Base-by-base conservation (phyloP, 1,140 invertebrate genomes). In the Acromyrmex echinatior region DNA sequence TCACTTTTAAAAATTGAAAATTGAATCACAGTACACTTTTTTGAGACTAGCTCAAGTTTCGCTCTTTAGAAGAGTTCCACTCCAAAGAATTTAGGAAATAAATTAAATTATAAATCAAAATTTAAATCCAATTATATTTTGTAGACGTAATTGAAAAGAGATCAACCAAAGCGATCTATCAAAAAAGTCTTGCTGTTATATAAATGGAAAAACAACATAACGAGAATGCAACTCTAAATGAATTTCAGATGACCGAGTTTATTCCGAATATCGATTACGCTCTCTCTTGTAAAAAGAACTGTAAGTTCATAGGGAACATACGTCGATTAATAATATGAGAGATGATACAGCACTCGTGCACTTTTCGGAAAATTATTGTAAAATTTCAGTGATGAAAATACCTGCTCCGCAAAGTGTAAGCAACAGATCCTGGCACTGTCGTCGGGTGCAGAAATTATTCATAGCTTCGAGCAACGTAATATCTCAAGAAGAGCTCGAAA, bases 381-480 rank as follows among this genome's bases (percentile, higher is more conserved):
- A 76, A 84, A 76, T 84, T 84, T 28, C 80, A 51, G 58, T 74
- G 56, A 76, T 25, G 70, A 76, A 51, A 62, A 45, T 68, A 76
- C 71, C 51, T 63, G 28, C 39, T 76, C 18, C 45, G 28, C 58
- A 25, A 49, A 62, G 25, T 51, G 74, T 79, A 66, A 79, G 74
- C 71, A 79, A 79, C 71, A 35, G 82, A 86, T 45, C 68, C 56
- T 25, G 56, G 10, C 56, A 51, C 45, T 79, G 74, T 77, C 74
- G 74, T 79, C 82, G 31, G 51, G 12, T 28, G 21, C 16, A 31
- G 74, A 79, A 86, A 86, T 84, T 84, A 84, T 84, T 84, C 70
- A 84, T 84, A 84, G 56, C 80, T 76, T 35, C 39, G 70, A 76
- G 80, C 80, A 76, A 84, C 56, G 70, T 84, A 84, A 84, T 84